These are phyloP conservation scores for Triplophysa siluroides DNA, from an alignment of 2,113 vertebrate species.

Conservation along the genomic window DNA sequence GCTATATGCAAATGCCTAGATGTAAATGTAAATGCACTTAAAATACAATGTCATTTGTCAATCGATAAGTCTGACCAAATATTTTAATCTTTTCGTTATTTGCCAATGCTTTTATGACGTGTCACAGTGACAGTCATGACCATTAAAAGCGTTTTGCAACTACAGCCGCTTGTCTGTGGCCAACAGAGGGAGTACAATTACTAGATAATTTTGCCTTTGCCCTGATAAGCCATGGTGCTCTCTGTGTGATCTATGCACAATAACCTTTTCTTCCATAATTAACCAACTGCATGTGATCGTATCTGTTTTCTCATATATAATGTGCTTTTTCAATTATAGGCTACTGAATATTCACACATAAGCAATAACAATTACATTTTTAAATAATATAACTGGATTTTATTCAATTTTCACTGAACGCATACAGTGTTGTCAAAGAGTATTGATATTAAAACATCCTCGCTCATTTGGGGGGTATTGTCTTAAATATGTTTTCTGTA, in stretches of 20 bases:
- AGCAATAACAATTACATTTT: no score
- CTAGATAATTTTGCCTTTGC: slow-evolving; percentile 21
- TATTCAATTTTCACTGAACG: no score
- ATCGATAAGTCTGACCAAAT: background rate
- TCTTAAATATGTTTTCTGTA: no score
- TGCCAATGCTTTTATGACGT: background rate
- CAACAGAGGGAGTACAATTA: slow-evolving; percentile 56
- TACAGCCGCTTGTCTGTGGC: slow-evolving; percentile 13
- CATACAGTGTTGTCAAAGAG: no score
- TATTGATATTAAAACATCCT: no score
- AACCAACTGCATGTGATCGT: background rate
- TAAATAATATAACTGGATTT: no score
- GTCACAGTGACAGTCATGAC: background rate
- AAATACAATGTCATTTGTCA: background rate
- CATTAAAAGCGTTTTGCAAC: background rate
- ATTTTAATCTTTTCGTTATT: background rate
- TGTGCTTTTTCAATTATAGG: no score
- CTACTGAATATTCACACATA: no score
- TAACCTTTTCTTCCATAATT: background rate
- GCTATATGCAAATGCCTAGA: no score
- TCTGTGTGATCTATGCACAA: background rate
- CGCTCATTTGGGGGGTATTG: no score
- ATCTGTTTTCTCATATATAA: no score
- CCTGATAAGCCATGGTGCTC: background rate
- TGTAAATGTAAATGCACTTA: no score